Evolutionary conservation across 2,888 invertebrate genomes (phyloP).

Genomic region (Priocnemis perturbator): DNA sequence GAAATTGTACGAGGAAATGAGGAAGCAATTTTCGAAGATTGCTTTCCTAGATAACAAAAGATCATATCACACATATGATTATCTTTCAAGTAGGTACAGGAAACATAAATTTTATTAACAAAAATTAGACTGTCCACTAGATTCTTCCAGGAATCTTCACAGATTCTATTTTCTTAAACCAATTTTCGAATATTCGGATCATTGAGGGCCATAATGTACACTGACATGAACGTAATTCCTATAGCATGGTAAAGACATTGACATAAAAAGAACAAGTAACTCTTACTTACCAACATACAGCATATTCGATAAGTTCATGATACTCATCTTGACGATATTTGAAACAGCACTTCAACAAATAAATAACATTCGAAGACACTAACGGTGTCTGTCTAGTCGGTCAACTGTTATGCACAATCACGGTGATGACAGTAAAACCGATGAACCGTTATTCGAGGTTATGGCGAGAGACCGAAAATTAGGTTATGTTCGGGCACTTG

Average conservation of each 20-base stretch:
- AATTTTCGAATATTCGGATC: too few relatives aligned
- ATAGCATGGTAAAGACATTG: too few relatives aligned
- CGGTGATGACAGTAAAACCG: slow-evolving; percentile 20
- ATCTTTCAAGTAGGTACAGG: not conserved
- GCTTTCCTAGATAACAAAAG: slow-evolving; percentile 50
- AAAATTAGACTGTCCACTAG: too few relatives aligned
- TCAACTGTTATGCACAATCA: slow-evolving; percentile 42
- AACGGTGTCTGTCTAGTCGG: not conserved
- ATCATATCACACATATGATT: not conserved
- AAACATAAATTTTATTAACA: too few relatives aligned
- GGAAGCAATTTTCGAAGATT: slow-evolving; percentile 37
- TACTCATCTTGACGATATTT: slow-evolving; percentile 29
- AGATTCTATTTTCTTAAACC: too few relatives aligned
- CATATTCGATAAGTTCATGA: slow-evolving; percentile 36
- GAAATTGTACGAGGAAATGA: slow-evolving; percentile 52
- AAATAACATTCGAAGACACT: not conserved
- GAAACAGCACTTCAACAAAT: slow-evolving; percentile 27
- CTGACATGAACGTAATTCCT: too few relatives aligned
- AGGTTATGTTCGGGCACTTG: not conserved
- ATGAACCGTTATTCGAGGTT: slow-evolving; percentile 15
- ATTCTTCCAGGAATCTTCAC: too few relatives aligned
- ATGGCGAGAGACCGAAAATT: not conserved
- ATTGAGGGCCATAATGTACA: too few relatives aligned
- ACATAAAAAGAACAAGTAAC: not conserved
- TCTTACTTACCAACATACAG: slow-evolving; percentile 54